Percentiles rank a stretch among this genome's conserved stretches.
Evolutionary conservation across 1,140 invertebrate species (phyloP).

Genomic region (Caenorhabditis remanei): DNA sequence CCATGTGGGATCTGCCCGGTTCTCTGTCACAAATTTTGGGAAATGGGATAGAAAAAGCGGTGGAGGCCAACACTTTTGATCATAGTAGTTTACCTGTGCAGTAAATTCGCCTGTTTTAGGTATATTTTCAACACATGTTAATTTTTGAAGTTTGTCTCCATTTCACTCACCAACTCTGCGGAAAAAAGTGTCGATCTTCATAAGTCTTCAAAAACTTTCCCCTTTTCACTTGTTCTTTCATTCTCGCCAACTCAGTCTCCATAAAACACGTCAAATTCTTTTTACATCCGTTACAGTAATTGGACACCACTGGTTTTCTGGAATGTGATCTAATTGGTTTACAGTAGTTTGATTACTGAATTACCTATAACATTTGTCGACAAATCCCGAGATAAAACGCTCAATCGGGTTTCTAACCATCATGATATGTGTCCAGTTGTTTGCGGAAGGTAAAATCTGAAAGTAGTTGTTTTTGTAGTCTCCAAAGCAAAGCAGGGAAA

Average conservation of each 20-base stretch:
- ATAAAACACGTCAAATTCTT: conserved; percentile 68
- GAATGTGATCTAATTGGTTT: background rate
- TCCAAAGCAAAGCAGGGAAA: too few relatives aligned
- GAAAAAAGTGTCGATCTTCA: conserved; percentile 69
- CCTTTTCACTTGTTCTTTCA: conserved; percentile 50
- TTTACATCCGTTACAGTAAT: conserved; percentile 66
- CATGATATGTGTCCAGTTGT: conserved; percentile 54
- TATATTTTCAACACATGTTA: too few relatives aligned
- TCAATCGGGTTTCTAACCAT: conserved; percentile 52
- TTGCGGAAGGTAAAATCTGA: conserved; percentile 8
- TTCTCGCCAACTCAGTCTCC: conserved; percentile 65
- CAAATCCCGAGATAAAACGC: conserved; percentile 53
- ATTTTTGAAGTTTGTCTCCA: too few relatives aligned
- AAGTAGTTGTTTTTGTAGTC: background rate
- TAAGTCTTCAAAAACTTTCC: conserved; percentile 57
- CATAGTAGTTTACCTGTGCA: too few relatives aligned
- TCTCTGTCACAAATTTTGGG: too few relatives aligned
- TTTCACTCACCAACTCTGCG: conserved; percentile 64
- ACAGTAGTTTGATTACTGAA: too few relatives aligned
- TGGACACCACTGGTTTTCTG: conserved; percentile 55
- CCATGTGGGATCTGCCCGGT: too few relatives aligned
- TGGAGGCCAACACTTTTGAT: too few relatives aligned
- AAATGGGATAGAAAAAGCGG: too few relatives aligned
- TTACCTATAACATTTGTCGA: conserved; percentile 57
- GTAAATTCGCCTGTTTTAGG: too few relatives aligned